Evolutionary conservation across 2,797 vertebrate genomes (phyloP).

Genomic region (Tapirus indicus): DNA sequence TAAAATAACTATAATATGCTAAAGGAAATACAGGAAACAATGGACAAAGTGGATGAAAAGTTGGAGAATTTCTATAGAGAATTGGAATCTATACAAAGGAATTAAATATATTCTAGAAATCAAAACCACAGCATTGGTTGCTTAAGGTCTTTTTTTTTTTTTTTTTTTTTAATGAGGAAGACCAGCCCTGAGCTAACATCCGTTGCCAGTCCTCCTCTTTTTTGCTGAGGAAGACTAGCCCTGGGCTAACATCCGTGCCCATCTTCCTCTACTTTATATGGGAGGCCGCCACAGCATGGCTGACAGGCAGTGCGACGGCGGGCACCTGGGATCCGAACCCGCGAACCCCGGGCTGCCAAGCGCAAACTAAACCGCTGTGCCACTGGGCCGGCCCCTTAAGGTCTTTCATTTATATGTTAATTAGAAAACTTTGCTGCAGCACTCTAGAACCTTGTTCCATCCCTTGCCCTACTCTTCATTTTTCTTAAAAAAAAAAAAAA

Average conservation of each 20-base stretch:
- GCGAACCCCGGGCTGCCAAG: no score
- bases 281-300: no score
- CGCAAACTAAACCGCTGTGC: no score
- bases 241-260: no score
- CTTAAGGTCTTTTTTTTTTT: neutral
- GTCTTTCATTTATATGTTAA: slow-evolving; percentile 50
- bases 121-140: neutral
- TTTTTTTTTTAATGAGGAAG: no score
- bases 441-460: neutral
- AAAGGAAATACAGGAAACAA: slow-evolving; percentile 10
- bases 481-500: neutral
- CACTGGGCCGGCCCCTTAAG: neutral
- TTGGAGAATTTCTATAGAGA: neutral
- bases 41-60: neutral
- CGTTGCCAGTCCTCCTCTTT: no score
- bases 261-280: no score
- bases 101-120: slow-evolving; percentile 22
- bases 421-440: neutral
- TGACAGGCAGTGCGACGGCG: no score
- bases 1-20: neutral
- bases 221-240: no score
- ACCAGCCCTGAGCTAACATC: no score
- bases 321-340: no score
- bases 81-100: neutral
- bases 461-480: neutral